A percentile compares a stretch with the other conserved stretches of the same genome.
These are phyloP conservation scores for Perca flavescens DNA, from an alignment of 2,113 vertebrate genomes.

Conservation along the genomic window DNA sequence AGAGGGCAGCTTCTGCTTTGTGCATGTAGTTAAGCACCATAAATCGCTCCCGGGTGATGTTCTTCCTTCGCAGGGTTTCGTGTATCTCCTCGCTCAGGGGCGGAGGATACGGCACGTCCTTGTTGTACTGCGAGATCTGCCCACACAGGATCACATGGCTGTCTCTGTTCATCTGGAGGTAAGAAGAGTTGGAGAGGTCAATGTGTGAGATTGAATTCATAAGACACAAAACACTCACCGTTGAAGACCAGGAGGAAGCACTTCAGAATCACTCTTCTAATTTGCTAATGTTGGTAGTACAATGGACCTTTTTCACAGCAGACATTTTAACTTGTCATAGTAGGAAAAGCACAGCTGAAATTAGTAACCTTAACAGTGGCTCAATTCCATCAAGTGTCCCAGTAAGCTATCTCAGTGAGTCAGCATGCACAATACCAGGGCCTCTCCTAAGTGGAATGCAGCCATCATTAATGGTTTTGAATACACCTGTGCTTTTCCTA, in stretches of 20 bases:
- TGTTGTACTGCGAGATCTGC: conserved; percentile 98
- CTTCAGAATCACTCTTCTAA: not conserved
- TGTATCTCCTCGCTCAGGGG: conserved; percentile 85
- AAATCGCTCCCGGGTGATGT: conserved; percentile 94
- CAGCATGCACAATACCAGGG: too few relatives aligned
- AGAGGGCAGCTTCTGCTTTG: conserved; percentile 84
- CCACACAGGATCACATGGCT: conserved; percentile 95
- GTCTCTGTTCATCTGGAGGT: conserved; percentile 89
- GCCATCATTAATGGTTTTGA: too few relatives aligned
- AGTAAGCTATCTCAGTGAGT: too few relatives aligned
- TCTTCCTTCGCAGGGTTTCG: conserved; percentile 81
- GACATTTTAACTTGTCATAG: too few relatives aligned
- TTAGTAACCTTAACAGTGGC: too few relatives aligned
- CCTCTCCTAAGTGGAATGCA: too few relatives aligned
- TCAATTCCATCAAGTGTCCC: too few relatives aligned
- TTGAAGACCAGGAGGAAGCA: not conserved
- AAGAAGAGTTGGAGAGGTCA: not conserved
- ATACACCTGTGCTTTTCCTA: too few relatives aligned
- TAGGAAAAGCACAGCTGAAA: too few relatives aligned
- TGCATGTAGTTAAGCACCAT: conserved; percentile 90
- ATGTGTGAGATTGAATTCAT: not conserved
- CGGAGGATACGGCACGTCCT: conserved; percentile 94
- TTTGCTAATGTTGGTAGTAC: not conserved
- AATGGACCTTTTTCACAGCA: not conserved
- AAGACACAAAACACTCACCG: not conserved